Base-by-base conservation (phyloP, 2,797 vertebrate genomes). In the Anas georgica region DNA sequence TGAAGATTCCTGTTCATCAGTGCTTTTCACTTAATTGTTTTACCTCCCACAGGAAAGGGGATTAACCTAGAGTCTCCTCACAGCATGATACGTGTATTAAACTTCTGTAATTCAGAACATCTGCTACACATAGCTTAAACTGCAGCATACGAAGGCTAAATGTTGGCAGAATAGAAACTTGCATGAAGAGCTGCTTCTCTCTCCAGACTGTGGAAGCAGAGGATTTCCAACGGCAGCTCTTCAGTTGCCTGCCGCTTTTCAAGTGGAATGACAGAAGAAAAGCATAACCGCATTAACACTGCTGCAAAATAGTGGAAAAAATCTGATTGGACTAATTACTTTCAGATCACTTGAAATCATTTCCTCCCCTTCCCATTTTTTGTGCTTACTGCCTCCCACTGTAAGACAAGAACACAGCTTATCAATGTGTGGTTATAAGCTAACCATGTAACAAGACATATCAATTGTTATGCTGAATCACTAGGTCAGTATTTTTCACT, bases 21-120 rank as follows among this genome's bases (percentile, higher is more conserved):
- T 75, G 45, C 70, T 80, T 92, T 90, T 33, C 41, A 67, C 50
- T 74, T 93, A 93, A 95, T 89, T 93, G 77, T 85, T 90, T 92
- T 80, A 87, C 52, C 77, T 95, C 80, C 78, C 74, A 91, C 77
- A 90, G 82, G 45, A 90, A 81, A 94, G 45, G 37, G 72, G 70
- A 92, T 94, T 95, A 96, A 88, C 84, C 66, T 46, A 10, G 33
- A 72, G 58, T 68, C 77, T 77, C 83, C 59, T 68, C 84, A 64
- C 84, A 91, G 88, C 84, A 68, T 0, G 25, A 48, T 2, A 2
- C 0, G 0, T 13, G 26, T 23, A 23, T 89, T 91, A 58, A 80
- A 94, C 72, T 80, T 64, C 26, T 62, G 73, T 45, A 86, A 84
- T 90, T 69, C 83, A 69, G 43, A 95, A 79, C 91, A 88, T 56